These are phyloP conservation scores for Scaptomyza flava DNA, from an alignment of 2,888 invertebrate species.

Conservation along the genomic window DNA sequence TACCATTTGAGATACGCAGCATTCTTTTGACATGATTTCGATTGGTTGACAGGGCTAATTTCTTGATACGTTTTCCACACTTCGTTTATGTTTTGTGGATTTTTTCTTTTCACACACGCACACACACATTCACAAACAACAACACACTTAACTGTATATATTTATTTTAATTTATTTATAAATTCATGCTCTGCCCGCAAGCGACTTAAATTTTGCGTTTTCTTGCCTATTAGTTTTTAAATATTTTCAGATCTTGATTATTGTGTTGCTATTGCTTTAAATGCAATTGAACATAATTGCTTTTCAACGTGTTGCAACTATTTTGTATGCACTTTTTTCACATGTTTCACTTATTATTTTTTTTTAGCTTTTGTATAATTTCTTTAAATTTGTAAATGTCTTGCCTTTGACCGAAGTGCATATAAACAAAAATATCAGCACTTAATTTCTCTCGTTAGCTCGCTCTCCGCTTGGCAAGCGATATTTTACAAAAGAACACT, in stretches of 20 bases:
- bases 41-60: constrained; percentile 54
- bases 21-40: constrained; percentile 22
- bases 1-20: not conserved
- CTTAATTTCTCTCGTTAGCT: constrained; percentile 9
- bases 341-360: not conserved
- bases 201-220: constrained; percentile 10
- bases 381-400: constrained; percentile 10
- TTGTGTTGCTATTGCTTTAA: constrained; percentile 9
- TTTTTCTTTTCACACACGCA: constrained; percentile 1
- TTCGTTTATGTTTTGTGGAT: constrained; percentile 37
- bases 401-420: constrained; percentile 6
- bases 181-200: constrained; percentile 52
- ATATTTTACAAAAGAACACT: constrained; percentile 41
- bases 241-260: constrained; percentile 14
- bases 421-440: constrained; percentile 42
- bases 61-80: constrained; percentile 63
- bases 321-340: constrained; percentile 13
- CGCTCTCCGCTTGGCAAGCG: constrained; percentile 3
- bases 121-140: constrained; percentile 11
- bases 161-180: constrained; percentile 70
- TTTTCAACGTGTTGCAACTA: constrained; percentile 8
- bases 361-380: constrained; percentile 6
- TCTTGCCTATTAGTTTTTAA: constrained; percentile 19
- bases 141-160: constrained; percentile 44
- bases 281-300: not conserved